A percentile compares a stretch with the other conserved stretches of the same genome.
phyloP scores from a whole-genome alignment of 2,113 vertebrate species.

The Pan paniscus region DNA sequence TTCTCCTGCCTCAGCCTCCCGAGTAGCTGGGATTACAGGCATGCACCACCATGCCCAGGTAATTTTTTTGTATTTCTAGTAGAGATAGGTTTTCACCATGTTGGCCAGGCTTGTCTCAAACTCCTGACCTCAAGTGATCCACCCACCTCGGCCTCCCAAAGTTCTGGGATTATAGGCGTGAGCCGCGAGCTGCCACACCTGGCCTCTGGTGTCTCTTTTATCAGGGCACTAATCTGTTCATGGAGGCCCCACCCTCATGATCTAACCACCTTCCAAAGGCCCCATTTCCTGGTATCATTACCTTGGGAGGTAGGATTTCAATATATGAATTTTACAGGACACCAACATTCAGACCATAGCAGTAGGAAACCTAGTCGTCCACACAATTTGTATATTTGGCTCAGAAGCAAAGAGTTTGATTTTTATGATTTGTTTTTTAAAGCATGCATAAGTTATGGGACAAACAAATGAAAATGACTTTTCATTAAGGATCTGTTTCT shows the following conservation, averaged over 20 bases:
- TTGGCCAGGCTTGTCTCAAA: no score
- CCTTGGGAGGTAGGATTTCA: not conserved
- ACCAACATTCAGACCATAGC: not conserved
- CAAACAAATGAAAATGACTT: not conserved
- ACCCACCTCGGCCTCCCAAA: no score
- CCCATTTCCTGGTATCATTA: not conserved
- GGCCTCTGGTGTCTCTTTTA: not conserved
- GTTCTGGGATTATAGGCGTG: no score
- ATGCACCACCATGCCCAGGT: no score
- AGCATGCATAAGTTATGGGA: not conserved
- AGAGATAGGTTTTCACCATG: no score
- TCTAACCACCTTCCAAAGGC: not conserved
- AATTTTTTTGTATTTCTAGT: no score
- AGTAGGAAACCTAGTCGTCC: not conserved
- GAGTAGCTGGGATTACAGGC: no score
- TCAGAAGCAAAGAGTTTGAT: not conserved
- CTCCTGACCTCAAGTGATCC: no score
- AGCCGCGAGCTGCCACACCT: no score
- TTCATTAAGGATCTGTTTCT: not conserved
- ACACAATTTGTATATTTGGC: not conserved
- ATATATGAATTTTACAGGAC: not conserved
- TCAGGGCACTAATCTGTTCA: not conserved
- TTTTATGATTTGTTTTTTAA: constrained; percentile 35
- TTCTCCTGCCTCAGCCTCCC: no score
- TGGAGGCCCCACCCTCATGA: not conserved